Evolutionary conservation across 2,113 vertebrate species (phyloP).

Genomic region (Pterophyllum scalare): DNA sequence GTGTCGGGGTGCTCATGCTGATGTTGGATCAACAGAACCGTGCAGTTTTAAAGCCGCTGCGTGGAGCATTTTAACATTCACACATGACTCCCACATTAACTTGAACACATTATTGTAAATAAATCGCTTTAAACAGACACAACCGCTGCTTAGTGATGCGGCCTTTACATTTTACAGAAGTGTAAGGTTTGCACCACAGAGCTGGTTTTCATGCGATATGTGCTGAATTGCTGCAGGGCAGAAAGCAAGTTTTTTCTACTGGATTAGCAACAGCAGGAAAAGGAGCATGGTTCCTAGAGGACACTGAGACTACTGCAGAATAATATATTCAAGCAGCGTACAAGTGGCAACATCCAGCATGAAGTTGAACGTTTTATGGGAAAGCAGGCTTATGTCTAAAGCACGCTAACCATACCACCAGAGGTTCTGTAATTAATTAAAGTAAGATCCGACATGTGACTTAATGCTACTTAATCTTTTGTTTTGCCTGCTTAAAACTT

Average conservation of each 20-base stretch:
- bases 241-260: not conserved
- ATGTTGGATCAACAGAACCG: constrained; percentile 12
- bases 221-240: not conserved
- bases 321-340: not conserved
- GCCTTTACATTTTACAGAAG: not conserved
- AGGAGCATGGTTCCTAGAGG: not conserved
- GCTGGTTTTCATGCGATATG: not conserved
- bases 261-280: not conserved
- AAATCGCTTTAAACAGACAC: constrained; percentile 11
- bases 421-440: not conserved
- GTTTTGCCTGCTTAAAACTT: not conserved
- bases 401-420: not conserved
- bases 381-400: not conserved
- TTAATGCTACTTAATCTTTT: not conserved
- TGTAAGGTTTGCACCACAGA: not conserved
- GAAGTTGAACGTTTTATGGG: not conserved
- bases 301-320: not conserved
- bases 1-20: not conserved
- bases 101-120: constrained; percentile 19
- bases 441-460: not conserved
- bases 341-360: constrained; percentile 6
- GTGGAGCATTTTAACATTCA: constrained; percentile 23
- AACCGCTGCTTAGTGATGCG: not conserved
- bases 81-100: constrained; percentile 39
- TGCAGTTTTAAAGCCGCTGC: constrained; percentile 12